Conservation (phyloP, 2,797 vertebrate species). For the Galaxias olidus region DNA sequence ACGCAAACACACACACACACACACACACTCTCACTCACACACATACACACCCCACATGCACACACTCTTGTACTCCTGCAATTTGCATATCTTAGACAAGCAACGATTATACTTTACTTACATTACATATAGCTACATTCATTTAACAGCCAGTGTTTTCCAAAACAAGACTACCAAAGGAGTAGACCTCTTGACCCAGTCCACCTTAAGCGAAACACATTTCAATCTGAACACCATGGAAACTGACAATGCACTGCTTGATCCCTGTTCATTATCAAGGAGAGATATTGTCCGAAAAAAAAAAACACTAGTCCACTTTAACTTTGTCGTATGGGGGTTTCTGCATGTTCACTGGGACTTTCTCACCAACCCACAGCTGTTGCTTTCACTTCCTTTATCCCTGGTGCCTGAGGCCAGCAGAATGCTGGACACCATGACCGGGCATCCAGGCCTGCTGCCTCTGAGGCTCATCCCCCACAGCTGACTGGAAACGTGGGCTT, state of each 20-base stretch:
- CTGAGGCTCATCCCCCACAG: too few relatives aligned
- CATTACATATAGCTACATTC: too few relatives aligned
- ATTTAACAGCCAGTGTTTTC: too few relatives aligned
- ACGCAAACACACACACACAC: conserved; percentile 15
- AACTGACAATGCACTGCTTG: too few relatives aligned
- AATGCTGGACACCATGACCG: conserved; percentile 52
- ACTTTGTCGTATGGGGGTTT: conserved; percentile 35
- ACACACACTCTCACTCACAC: conserved; percentile 21
- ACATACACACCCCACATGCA: conserved; percentile 27
- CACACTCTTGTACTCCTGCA: conserved; percentile 7
- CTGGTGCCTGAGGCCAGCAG: conserved; percentile 39
- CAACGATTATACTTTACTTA: too few relatives aligned
- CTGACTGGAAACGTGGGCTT: too few relatives aligned
- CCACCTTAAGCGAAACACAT: too few relatives aligned
- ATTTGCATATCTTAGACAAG: conserved; percentile 6
- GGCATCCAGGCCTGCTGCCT: conserved; percentile 33
- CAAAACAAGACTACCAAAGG: too few relatives aligned
- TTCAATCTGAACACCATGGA: too few relatives aligned
- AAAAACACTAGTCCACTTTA: conserved; percentile 37
- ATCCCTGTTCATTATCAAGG: too few relatives aligned
- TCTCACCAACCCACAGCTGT: conserved; percentile 54
- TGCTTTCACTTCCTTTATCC: conserved; percentile 59
- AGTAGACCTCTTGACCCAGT: too few relatives aligned
- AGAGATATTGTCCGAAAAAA: too few relatives aligned
- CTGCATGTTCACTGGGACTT: conserved; percentile 39